Evolutionary conservation across 2,113 vertebrate species (phyloP), one percentile per base, ranked within the genome.

Genomic region (Dicaeum eximium): DNA sequence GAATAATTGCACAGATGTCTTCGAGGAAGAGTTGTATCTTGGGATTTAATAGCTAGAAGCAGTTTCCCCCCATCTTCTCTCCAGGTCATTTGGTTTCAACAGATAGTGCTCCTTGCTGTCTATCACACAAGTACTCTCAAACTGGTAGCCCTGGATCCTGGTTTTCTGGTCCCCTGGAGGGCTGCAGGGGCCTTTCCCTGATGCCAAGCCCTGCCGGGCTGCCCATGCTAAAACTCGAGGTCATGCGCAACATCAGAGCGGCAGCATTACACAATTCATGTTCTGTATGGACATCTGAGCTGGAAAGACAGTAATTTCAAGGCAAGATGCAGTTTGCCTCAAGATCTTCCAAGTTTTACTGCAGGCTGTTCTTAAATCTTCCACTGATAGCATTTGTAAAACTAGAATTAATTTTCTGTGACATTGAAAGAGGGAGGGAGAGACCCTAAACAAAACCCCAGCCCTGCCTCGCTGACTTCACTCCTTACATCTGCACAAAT

Each of bases 311-410:
- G 64, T 40, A 1, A 77, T 62, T 95, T 86, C 94, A 93, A 90
- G 96, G 91, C 58, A 90, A 90, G 69, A 66, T 69, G 60, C 69
- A 92, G 66, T 90, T 95, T 89, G 91, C 91, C 94, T 91, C n/a
- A 0, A 88, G 93, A 94, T 77, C 42, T 66, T 57, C 33, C 15
- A 65, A 54, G 47, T 90, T 94, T 80, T 86, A 79, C 95, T 86
- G 67, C 66, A 81, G 92, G 88, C 80, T 91, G 58, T 66, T 89
- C 72, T 86, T 95, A 81, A 93, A 62, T 92, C 78, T 71, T 80
- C 83, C 40, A 61, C 78, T 62, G 73, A 92, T 47, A 90, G 81
- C 60, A 50, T 87, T 84, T 66, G 10, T 60, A 71, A 88, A 73
- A 80, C n/a, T 62, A 11, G 2, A 88, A 73, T 79, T 95, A 85